A percentile compares a stretch with the other conserved stretches of the same genome.
phyloP scores from a whole-genome alignment of 1,140 invertebrate species.

The Bicyclus anynana region DNA sequence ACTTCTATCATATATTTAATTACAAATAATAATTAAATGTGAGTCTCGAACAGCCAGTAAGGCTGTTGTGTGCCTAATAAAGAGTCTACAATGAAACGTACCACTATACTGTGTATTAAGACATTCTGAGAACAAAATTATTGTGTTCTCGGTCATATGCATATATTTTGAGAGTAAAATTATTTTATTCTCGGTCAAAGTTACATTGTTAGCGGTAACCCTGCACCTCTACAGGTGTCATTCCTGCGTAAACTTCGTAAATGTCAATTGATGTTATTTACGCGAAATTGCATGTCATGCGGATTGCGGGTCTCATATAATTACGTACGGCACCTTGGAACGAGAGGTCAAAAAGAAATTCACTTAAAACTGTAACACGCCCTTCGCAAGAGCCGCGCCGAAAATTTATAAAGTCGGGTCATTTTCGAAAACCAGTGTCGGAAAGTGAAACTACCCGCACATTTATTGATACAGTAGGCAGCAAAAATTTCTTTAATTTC shows the following conservation, averaged over 20 bases:
- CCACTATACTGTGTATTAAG: no score
- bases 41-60: no score
- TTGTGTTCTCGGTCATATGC: no score
- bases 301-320: constrained; percentile 53
- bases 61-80: no score
- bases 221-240: constrained; percentile 14
- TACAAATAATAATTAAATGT: no score
- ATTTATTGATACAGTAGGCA: constrained; percentile 47
- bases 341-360: constrained; percentile 77
- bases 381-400: constrained; percentile 55
- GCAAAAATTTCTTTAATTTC: neutral
- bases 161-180: no score
- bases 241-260: constrained; percentile 39
- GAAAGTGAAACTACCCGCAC: constrained; percentile 73
- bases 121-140: no score
- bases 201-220: constrained; percentile 5
- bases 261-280: constrained; percentile 70
- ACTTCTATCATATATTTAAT: no score
- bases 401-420: constrained; percentile 67
- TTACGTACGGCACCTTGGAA: constrained; percentile 67
- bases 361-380: constrained; percentile 74
- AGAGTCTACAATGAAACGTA: no score
- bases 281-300: constrained; percentile 64
- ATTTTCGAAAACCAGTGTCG: constrained; percentile 74
- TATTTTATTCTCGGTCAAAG: no score